Conservation (phyloP, 2,888 invertebrate species). For the Mechanitis messenoides region DNA sequence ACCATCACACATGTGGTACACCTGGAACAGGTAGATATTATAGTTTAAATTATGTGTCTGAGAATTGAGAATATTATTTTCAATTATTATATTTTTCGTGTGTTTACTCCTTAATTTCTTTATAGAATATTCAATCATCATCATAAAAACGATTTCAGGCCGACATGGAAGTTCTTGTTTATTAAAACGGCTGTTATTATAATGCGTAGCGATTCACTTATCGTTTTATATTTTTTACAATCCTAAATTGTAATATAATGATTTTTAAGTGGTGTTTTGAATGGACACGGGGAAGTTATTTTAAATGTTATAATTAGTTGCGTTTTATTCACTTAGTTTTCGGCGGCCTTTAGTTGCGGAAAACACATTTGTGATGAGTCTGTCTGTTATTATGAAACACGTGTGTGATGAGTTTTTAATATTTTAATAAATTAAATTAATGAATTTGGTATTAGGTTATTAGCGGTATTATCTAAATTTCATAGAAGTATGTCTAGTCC, state of each 20-base stretch:
- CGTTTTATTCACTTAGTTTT: not conserved
- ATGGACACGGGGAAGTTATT: not conserved
- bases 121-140: not conserved
- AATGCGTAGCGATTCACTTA: not conserved
- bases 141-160: not conserved
- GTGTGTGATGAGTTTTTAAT: too few species aligned
- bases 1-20: conserved; percentile 89
- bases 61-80: not conserved
- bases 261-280: conserved; percentile 2
- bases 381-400: too few species aligned
- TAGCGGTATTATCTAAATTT: too few species aligned
- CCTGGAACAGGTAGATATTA: conserved; percentile 56
- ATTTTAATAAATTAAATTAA: too few species aligned
- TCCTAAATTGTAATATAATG: not conserved
- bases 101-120: not conserved
- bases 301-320: not conserved
- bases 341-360: not conserved
- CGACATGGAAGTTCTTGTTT: not conserved
- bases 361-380: too few species aligned
- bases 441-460: too few species aligned
- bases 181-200: not conserved
- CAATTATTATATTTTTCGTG: not conserved
- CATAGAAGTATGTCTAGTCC: too few species aligned
- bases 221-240: not conserved
- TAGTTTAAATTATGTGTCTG: too few species aligned